Evolutionary conservation across 1,140 invertebrate species (phyloP).

Genomic region (Rhyzopertha dominica): DNA sequence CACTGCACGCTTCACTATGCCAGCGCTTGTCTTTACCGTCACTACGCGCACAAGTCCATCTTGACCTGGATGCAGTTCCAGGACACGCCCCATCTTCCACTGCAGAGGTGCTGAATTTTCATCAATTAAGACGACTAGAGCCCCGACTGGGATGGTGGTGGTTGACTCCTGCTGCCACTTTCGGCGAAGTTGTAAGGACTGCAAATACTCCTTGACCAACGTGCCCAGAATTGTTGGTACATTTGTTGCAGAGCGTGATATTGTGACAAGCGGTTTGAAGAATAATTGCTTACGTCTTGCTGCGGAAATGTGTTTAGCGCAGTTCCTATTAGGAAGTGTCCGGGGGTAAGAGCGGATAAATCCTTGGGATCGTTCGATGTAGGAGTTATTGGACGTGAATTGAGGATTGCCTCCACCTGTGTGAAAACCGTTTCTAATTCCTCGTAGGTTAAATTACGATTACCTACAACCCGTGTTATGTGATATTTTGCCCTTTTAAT

Average conservation of each 20-base stretch:
- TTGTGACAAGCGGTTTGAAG: conserved; percentile 11
- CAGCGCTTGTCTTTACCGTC: conserved; percentile 18
- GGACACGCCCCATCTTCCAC: conserved; percentile 39
- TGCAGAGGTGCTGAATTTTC: conserved; percentile 27
- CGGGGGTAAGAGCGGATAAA: conserved; percentile 24
- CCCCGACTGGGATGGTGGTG: background rate
- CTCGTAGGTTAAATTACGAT: conserved; percentile 27
- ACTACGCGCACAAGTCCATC: conserved; percentile 33
- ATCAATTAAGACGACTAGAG: conserved; percentile 8
- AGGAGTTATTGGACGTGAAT: conserved; percentile 33
- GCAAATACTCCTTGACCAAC: conserved; percentile 24
- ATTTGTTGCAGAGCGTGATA: conserved; percentile 8
- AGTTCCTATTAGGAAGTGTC: conserved; percentile 31
- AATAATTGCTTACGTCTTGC: conserved; percentile 1
- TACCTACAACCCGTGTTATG: conserved; percentile 24
- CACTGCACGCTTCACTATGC: conserved; percentile 8
- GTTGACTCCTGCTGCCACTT: conserved; percentile 7
- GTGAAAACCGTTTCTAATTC: conserved; percentile 26
- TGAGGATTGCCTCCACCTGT: conserved; percentile 28
- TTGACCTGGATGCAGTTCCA: conserved; percentile 27
- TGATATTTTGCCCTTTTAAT: conserved; percentile 36
- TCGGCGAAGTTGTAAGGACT: conserved; percentile 6
- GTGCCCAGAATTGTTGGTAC: conserved; percentile 11
- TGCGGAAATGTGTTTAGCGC: conserved; percentile 1
- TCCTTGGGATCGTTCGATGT: conserved; percentile 28